These are phyloP conservation scores for Pocillopora damicornis DNA, from an alignment of 64 coral and sea anemone genomes.

Conservation along the genomic window DNA sequence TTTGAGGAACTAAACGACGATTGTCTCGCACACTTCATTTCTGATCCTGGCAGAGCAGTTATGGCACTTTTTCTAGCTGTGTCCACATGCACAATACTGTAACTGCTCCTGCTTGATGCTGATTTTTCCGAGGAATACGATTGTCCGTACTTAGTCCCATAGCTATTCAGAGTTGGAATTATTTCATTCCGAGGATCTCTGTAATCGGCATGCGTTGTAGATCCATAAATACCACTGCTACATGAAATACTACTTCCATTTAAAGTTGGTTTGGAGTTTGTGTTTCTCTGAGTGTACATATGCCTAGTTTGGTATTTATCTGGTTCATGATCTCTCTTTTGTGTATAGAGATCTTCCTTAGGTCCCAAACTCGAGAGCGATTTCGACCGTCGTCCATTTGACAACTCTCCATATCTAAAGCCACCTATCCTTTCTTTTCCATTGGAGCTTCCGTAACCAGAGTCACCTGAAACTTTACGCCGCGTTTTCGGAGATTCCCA, in stretches of 20 bases:
- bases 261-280: background rate
- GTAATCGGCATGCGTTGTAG: conserved; percentile 23
- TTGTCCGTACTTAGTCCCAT: background rate
- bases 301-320: background rate
- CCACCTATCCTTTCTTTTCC: background rate
- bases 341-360: background rate
- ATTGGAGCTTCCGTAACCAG: conserved; percentile 24
- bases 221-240: background rate
- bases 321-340: too few species aligned
- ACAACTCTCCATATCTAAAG: background rate
- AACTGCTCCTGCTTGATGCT: background rate
- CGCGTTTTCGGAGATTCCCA: background rate
- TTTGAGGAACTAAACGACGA: conserved; percentile 31
- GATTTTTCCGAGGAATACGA: background rate
- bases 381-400: conserved; percentile 9
- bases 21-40: background rate
- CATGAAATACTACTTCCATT: background rate
- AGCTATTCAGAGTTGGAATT: background rate
- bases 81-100: background rate
- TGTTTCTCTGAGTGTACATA: background rate
- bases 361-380: conserved; percentile 4
- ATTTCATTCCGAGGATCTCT: background rate
- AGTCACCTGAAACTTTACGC: conserved; percentile 38
- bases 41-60: conserved; percentile 11
- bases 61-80: background rate